Evolutionary conservation across 2,888 invertebrate species (phyloP).

Genomic region (Ellobium chinense): DNA sequence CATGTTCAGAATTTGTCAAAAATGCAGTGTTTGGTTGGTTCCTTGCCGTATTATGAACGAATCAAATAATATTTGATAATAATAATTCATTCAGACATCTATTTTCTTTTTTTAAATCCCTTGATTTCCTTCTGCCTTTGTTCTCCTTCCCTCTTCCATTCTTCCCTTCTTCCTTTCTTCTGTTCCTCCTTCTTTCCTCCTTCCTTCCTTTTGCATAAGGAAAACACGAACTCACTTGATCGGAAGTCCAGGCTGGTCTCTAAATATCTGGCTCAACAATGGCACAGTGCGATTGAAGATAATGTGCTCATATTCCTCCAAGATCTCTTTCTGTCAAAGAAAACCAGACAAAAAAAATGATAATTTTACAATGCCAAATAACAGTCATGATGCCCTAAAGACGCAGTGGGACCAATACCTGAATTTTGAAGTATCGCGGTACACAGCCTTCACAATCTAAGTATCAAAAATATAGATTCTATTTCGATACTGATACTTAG

Average conservation of each 20-base stretch:
- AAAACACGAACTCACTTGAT: slow-evolving; percentile 18
- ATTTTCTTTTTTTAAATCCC: too few species aligned
- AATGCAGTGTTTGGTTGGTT: too few species aligned
- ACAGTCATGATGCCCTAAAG: too few species aligned
- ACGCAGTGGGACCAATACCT: too few species aligned
- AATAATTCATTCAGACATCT: too few species aligned
- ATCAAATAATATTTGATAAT: neutral
- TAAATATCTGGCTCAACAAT: slow-evolving; percentile 36
- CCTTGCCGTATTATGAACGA: neutral
- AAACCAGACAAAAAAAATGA: neutral
- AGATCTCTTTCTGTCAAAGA: slow-evolving; percentile 38
- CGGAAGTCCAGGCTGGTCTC: slow-evolving; percentile 48
- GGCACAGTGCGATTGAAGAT: slow-evolving; percentile 44
- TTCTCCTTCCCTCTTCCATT: neutral
- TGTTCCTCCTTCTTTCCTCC: neutral
- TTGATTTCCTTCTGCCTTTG: too few species aligned
- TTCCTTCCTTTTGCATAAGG: neutral
- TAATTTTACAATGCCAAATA: too few species aligned
- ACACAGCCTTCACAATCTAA: too few species aligned
- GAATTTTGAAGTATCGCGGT: too few species aligned
- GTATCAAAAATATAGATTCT: too few species aligned
- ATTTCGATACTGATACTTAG: too few species aligned
- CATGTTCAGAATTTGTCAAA: too few species aligned
- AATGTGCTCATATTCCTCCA: slow-evolving; percentile 40
- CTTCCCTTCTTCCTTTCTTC: neutral